Base-by-base conservation (phyloP, 2,888 invertebrate species). In the Cheilosia variabilis region DNA sequence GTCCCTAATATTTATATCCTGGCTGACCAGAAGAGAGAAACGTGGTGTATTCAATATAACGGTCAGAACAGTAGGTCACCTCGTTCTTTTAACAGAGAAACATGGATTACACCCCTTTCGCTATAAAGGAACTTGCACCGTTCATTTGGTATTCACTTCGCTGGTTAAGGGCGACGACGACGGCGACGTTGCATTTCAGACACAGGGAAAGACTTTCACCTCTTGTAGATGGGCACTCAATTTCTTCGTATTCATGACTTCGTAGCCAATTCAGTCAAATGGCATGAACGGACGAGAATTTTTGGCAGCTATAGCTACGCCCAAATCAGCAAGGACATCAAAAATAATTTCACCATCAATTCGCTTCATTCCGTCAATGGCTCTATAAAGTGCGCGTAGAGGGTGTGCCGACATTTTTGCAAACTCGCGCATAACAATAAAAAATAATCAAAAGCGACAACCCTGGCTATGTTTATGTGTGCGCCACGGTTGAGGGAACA, bases 1-100 rank as follows among this genome's bases (percentile, higher is more conserved):
- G 63, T 55, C 63, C 47, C 45, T 60, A n/a, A n/a, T 60, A 60
- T 53, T 62, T 77, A 68, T 68, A 77, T 68, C 60, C 53, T 68
- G 68, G 19, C 68, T 52, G 53, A 62, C 27, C 15, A 27, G 15
- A 71, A 63, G 63, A 78, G 63, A 50, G 50, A 63, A 55, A 27
- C 47, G 17, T 52, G 15, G 47, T 27, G 55, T 62, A 47, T 62
- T 62, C 66, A 52, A n/a, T 15, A 22, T 43, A 13, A 22, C 2
- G n/a, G 17, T 47, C 17, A 9, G n/a, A 17, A 3, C 4, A n/a
- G 7, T 31, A 45, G 24, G 15, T 24, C 4, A 24, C 5, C 4
- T 53, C 15, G 43, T 13, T 41, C 4, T 7, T 58, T 24, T 58
- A n/a, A n/a, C n/a, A n/a, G n/a, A n/a, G n/a, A 19, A 13, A 15